These are phyloP conservation scores for Eptesicus fuscus DNA, from an alignment of 2,113 vertebrate species.

Conservation along the genomic window DNA sequence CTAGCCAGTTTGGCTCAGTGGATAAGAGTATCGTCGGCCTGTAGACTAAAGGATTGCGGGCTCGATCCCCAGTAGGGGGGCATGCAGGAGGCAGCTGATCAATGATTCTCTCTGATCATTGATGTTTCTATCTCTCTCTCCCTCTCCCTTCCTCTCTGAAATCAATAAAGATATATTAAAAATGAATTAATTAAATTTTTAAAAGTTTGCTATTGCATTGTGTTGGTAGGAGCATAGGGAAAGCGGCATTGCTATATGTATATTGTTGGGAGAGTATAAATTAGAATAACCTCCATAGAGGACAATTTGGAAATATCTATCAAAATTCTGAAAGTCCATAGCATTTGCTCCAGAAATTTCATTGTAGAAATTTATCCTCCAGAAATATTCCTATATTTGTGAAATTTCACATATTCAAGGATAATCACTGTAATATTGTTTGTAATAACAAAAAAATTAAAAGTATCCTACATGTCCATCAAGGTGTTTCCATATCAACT, in stretches of 20 bases:
- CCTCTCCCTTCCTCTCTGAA: too few relatives aligned
- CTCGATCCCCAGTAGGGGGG: too few relatives aligned
- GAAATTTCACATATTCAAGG: neutral
- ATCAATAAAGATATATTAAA: too few relatives aligned
- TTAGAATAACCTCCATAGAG: neutral
- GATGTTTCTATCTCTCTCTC: too few relatives aligned
- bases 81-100: too few relatives aligned
- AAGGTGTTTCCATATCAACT: neutral
- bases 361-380: neutral
- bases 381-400: slow-evolving; percentile 6
- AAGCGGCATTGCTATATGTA: neutral
- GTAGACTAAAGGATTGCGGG: too few relatives aligned
- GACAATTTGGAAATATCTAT: neutral
- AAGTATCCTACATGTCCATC: neutral
- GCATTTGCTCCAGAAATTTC: slow-evolving; percentile 20
- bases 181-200: too few relatives aligned
- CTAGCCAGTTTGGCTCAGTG: too few relatives aligned
- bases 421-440: neutral
- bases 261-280: neutral
- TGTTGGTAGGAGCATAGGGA: neutral
- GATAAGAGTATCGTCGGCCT: too few relatives aligned
- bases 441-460: neutral
- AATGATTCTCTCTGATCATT: too few relatives aligned
- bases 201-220: neutral
- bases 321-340: neutral